Evolutionary conservation across 2,113 vertebrate species (phyloP).

Genomic region (Philantomba maxwellii): DNA sequence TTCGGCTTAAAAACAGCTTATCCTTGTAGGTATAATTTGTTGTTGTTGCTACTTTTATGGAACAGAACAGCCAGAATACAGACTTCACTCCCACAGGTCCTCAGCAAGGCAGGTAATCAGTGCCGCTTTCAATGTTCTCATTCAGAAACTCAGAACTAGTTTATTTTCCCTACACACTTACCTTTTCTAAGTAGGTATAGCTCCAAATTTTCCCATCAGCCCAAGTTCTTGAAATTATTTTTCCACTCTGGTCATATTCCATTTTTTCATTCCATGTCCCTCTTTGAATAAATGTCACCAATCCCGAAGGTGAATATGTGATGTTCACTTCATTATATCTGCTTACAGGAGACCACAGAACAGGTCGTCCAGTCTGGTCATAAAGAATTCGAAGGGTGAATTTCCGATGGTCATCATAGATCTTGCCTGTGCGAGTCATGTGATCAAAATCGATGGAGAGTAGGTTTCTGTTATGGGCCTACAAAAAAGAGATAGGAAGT

Average conservation of each 20-base stretch:
- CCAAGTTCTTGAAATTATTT: constrained; percentile 94
- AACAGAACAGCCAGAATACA: neutral
- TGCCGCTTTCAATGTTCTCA: neutral
- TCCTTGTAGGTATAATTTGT: constrained; percentile 14
- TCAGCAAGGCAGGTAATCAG: neutral
- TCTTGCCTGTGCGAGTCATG: constrained; percentile 93
- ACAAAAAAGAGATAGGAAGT: constrained; percentile 48
- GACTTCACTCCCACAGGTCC: neutral
- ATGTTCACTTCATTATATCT: constrained; percentile 98
- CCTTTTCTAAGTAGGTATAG: constrained; percentile 97
- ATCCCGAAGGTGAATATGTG: constrained; percentile 89
- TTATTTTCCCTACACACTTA: constrained; percentile 63
- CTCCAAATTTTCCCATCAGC: constrained; percentile 99
- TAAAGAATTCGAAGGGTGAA: constrained; percentile 97
- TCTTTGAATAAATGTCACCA: constrained; percentile 91
- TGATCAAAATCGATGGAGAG: constrained; percentile 98
- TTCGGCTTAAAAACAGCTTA: constrained; percentile 5
- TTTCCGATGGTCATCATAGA: constrained; percentile 98
- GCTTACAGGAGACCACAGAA: constrained; percentile 95
- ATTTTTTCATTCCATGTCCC: constrained; percentile 95
- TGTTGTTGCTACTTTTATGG: neutral
- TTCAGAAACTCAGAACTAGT: neutral
- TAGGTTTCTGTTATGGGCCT: constrained; percentile 98
- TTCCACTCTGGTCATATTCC: constrained; percentile 93
- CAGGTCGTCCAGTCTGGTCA: constrained; percentile 89